Evolutionary conservation across 2,888 invertebrate genomes (phyloP), one percentile per base, ranked within the genome.

Genomic region (Eupithecia tripunctaria): DNA sequence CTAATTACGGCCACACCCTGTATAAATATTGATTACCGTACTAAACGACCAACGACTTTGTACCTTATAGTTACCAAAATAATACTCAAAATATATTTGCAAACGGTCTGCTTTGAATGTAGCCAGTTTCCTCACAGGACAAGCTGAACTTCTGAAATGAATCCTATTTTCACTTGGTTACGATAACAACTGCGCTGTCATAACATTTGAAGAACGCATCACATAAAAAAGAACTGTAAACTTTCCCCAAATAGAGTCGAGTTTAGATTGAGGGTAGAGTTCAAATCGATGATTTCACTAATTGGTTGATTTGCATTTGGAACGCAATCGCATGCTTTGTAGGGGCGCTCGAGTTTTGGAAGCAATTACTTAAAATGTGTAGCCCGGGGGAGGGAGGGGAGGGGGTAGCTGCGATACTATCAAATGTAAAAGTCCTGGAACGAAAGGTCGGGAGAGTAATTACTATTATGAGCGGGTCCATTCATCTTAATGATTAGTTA

Each of bases 1-100:
- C 91, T 91, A 92, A 93, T 92, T 91, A 89, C 77, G 81, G 85
- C 82, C 85, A 81, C 84, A 82, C 81, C 81, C 81, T 81, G 79
- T 77, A 79, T 73, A 70, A 72, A 76, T 63, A n/a, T 71, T 38
- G 21, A 59, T 12, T 27, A 18, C 29, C 25, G 12, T 15, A 15
- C 10, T 47, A 25, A 56, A 29, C 18, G 56, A 29, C 41, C 10
- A 56, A 21, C 41, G 21, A 59, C 18, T 59, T 38, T 68, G 63
- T 76, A 78, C 81, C 84, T n/a, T 38, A 68, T 41, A 4, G 0
- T 25, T 14, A 1, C 1, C 0, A 0, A 0, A 6, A 59, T 78
- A 78, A 69, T 68, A 59, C 59, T 47, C 15, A 62, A 62, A 72
- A 67, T 64, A n/a, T 27, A 8, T 25, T 71, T n/a, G 0, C 32